Conservation (phyloP, 2,797 vertebrate species). For the Phrynocephalus forsythii region DNA sequence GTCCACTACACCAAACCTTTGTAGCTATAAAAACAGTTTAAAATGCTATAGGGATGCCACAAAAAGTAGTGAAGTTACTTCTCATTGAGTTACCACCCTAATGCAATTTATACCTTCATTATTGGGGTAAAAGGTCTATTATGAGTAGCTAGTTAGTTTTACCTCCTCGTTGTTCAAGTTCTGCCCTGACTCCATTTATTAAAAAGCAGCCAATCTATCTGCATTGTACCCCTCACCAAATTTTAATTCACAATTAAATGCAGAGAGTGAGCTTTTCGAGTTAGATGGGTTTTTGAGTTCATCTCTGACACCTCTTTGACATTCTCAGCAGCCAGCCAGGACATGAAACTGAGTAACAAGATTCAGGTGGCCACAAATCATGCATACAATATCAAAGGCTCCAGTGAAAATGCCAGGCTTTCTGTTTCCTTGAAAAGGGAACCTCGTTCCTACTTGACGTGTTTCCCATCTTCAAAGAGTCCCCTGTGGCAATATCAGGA, state of each 20-base stretch:
- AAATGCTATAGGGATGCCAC: no score
- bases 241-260: background rate
- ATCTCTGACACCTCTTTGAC: background rate
- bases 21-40: no score
- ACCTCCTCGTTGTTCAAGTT: no score
- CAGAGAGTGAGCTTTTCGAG: background rate
- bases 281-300: background rate
- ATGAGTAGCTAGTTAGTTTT: no score
- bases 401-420: conserved; percentile 16
- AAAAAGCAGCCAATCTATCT: background rate
- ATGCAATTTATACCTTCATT: no score
- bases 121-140: no score
- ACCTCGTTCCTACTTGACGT: conserved; percentile 28
- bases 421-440: conserved; percentile 27
- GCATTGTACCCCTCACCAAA: background rate
- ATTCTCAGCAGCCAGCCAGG: background rate
- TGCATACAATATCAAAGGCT: conserved; percentile 10
- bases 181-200: no score
- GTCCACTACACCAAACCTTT: no score
- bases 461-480: conserved; percentile 22
- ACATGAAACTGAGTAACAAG: background rate
- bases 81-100: no score
- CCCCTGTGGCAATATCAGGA: conserved; percentile 28
- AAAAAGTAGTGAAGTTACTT: no score
- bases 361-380: background rate